phyloP scores from a whole-genome alignment of 64 coral and sea anemone genomes.

The Montipora sp. region DNA sequence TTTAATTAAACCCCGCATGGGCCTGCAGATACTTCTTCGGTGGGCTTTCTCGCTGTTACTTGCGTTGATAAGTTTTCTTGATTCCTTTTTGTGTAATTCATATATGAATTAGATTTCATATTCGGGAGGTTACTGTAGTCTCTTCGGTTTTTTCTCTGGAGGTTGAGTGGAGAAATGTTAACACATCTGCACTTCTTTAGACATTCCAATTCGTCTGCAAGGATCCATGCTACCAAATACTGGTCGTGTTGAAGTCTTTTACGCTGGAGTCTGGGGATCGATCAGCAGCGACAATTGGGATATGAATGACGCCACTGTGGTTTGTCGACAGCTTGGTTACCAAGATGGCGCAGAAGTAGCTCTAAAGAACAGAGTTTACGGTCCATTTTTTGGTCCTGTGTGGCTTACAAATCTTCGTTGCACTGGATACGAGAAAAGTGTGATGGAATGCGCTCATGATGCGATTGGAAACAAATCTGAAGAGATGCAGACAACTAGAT shows the following conservation, averaged over 20 bases:
- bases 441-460: constrained; percentile 10
- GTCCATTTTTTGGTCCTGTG: constrained; percentile 3
- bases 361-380: constrained; percentile 8
- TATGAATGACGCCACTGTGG: background rate
- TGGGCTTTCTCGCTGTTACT: too few species aligned
- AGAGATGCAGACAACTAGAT: background rate
- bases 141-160: too few species aligned
- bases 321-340: constrained; percentile 23
- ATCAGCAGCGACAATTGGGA: background rate
- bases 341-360: constrained; percentile 7
- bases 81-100: too few species aligned
- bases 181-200: background rate
- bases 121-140: too few species aligned
- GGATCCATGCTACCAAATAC: background rate
- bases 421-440: background rate
- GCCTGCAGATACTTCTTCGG: too few species aligned
- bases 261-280: constrained; percentile 9
- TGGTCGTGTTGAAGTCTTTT: constrained; percentile 5
- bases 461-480: constrained; percentile 16
- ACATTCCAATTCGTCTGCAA: background rate
- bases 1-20: too few species aligned
- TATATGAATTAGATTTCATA: too few species aligned
- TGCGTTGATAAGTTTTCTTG: too few species aligned
- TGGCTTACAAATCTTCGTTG: constrained; percentile 13
- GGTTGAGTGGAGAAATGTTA: too few species aligned